Evolutionary conservation across 2,797 vertebrate genomes (phyloP).

Genomic region (Benthosema pterotum): DNA sequence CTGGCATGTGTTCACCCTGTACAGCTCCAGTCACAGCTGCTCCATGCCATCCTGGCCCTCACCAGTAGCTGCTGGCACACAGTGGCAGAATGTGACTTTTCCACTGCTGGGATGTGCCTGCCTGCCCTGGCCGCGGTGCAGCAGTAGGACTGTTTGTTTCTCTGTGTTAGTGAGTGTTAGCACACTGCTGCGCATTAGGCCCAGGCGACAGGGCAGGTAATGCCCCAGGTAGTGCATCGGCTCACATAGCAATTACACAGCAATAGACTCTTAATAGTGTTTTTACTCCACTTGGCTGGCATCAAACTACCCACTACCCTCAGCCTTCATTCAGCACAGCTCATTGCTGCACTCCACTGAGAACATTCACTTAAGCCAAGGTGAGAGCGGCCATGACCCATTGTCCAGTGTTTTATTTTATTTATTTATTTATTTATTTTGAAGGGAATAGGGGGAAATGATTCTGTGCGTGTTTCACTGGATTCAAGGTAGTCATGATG

Average conservation of each 20-base stretch:
- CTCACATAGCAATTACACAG: not conserved
- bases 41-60: not conserved
- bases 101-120: conserved; percentile 4
- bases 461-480: too few relatives aligned
- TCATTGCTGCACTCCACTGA: not conserved
- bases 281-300: not conserved
- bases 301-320: too few relatives aligned
- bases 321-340: not conserved
- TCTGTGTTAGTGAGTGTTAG: conserved; percentile 7
- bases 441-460: too few relatives aligned
- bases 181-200: conserved; percentile 4
- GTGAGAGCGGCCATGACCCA: not conserved
- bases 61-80: not conserved
- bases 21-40: too few relatives aligned
- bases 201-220: conserved; percentile 8
- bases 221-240: not conserved
- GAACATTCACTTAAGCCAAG: conserved; percentile 13
- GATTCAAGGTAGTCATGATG: too few relatives aligned
- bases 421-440: too few relatives aligned
- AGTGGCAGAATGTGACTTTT: too few relatives aligned
- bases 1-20: too few relatives aligned
- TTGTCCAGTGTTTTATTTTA: too few relatives aligned
- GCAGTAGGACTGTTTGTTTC: conserved; percentile 6
- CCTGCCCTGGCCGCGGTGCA: conserved; percentile 9
- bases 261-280: conserved; percentile 5